Percentiles rank a stretch among this genome's conserved stretches.
phyloP scores from a whole-genome alignment of 2,888 invertebrate genomes.

The Hirudinaria manillensis region DNA sequence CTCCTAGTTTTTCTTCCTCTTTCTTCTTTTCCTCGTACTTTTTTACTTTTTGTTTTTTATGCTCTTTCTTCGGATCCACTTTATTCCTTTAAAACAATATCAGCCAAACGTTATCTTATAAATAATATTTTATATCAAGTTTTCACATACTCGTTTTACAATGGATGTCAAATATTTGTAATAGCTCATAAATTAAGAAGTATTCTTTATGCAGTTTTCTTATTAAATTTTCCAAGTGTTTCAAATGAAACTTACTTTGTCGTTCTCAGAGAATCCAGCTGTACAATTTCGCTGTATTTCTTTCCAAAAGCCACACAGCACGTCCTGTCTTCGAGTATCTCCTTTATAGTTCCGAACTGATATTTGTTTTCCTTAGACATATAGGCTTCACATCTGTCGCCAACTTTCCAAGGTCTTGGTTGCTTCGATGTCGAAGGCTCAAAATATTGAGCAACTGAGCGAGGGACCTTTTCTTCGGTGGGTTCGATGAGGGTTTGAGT shows the following conservation, averaged over 20 bases:
- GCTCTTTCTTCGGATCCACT: constrained; percentile 70
- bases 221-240: no score
- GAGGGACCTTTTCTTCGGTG: neutral
- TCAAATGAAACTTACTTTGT: neutral
- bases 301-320: constrained; percentile 81
- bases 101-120: no score
- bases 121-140: no score
- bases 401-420: constrained; percentile 67
- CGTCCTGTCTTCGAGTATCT: constrained; percentile 71
- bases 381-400: constrained; percentile 84
- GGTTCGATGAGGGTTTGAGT: constrained; percentile 71
- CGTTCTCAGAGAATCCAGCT: constrained; percentile 56
- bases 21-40: constrained; percentile 90
- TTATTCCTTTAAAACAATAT: no score
- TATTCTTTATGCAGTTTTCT: no score
- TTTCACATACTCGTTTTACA: no score
- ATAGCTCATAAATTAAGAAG: no score
- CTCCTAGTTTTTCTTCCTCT: constrained; percentile 89
- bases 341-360: constrained; percentile 83
- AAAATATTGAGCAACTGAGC: constrained; percentile 8
- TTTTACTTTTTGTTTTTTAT: constrained; percentile 86
- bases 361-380: constrained; percentile 77
- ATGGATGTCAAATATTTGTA: no score
- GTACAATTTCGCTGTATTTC: constrained; percentile 76
- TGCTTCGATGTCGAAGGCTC: constrained; percentile 64